Conservation (phyloP, 1,140 invertebrate genomes). For the Schmidtea mediterranea region DNA sequence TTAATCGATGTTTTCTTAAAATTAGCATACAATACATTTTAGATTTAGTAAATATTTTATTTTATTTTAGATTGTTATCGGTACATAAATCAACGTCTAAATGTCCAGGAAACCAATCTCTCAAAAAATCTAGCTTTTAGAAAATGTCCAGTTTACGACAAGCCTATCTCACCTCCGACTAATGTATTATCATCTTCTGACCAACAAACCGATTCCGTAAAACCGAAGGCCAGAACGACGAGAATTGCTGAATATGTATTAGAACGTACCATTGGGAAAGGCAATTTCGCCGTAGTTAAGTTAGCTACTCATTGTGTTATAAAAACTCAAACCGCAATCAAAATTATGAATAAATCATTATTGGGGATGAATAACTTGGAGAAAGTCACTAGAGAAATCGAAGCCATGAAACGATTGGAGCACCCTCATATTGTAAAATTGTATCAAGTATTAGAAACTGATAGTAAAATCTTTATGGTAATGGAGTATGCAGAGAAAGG, state of each 20-base stretch:
- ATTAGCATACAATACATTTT: too few relatives aligned
- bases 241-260: constrained; percentile 65
- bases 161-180: too few relatives aligned
- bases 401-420: constrained; percentile 82
- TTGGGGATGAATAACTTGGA: constrained; percentile 62
- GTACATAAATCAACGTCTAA: too few relatives aligned
- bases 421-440: constrained; percentile 20
- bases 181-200: too few relatives aligned
- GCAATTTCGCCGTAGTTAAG: constrained; percentile 83
- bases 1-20: too few relatives aligned
- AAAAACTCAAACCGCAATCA: constrained; percentile 70
- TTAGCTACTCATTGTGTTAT: constrained; percentile 68
- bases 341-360: constrained; percentile 80
- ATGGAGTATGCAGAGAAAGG: constrained; percentile 17
- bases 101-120: too few relatives aligned
- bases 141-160: too few relatives aligned
- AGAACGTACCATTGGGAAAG: constrained; percentile 76
- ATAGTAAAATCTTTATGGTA: constrained; percentile 21
- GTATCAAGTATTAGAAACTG: constrained; percentile 23
- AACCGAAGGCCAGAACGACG: too few relatives aligned
- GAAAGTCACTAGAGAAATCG: constrained; percentile 74
- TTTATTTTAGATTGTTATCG: too few relatives aligned
- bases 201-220: too few relatives aligned
- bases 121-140: too few relatives aligned
- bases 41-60: too few relatives aligned